A percentile compares a stretch with the other conserved stretches of the same genome.
These are phyloP conservation scores for Drosophila phalerata DNA, from an alignment of 2,888 invertebrate genomes.

Conservation along the genomic window DNA sequence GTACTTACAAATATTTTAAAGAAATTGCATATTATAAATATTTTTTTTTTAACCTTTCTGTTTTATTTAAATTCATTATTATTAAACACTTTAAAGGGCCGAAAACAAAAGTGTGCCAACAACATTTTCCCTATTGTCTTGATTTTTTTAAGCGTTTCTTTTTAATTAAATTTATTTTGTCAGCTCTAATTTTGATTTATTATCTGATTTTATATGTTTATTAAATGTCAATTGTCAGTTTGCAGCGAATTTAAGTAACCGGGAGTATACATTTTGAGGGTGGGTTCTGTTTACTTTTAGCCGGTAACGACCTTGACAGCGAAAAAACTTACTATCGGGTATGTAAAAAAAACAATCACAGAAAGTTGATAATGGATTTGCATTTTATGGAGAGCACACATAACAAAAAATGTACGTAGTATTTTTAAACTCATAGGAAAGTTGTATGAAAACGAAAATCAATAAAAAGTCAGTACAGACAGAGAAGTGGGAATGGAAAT, in stretches of 20 bases:
- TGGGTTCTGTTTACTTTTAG: conserved; percentile 24
- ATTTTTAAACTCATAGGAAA: conserved; percentile 29
- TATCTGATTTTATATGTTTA: background rate
- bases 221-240: conserved; percentile 8
- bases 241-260: conserved; percentile 3
- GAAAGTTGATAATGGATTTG: conserved; percentile 69
- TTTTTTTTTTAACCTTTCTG: no score
- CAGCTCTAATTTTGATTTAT: background rate
- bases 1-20: no score
- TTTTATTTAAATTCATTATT: no score
- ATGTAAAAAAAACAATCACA: conserved; percentile 45
- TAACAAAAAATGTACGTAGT: conserved; percentile 8
- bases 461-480: conserved; percentile 24
- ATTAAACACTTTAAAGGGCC: no score
- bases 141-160: no score
- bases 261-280: background rate
- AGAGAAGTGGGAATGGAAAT: conserved; percentile 19
- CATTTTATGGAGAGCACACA: conserved; percentile 51
- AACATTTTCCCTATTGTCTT: no score
- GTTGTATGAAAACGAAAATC: conserved; percentile 40
- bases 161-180: background rate
- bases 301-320: conserved; percentile 69
- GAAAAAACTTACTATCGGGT: conserved; percentile 58
- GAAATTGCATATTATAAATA: no score
- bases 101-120: no score